Evolutionary conservation across 2,888 invertebrate genomes (phyloP).

Genomic region (Erannis defoliaria): DNA sequence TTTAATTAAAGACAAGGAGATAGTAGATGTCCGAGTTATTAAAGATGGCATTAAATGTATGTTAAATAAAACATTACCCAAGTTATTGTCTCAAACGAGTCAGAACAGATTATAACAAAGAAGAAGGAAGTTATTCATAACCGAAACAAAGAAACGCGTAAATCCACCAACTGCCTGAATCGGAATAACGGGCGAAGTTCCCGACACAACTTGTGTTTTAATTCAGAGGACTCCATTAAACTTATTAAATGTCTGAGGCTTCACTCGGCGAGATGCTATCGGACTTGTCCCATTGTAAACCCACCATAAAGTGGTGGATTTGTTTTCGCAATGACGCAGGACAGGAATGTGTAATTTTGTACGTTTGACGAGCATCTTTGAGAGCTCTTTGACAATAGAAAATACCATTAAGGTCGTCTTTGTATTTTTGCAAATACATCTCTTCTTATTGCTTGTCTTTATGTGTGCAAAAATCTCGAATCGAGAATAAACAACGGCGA

Average conservation of each 20-base stretch:
- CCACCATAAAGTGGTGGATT: not conserved
- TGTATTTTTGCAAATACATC: not conserved
- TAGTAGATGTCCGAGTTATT: not conserved
- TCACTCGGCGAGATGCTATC: slow-evolving; percentile 13
- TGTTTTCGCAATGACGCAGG: not conserved
- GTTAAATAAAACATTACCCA: slow-evolving; percentile 11
- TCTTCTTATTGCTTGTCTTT: not conserved
- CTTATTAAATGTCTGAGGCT: slow-evolving; percentile 25
- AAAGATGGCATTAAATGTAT: not conserved
- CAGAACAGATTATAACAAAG: slow-evolving; percentile 21
- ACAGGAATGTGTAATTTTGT: not conserved
- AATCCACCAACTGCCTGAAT: slow-evolving; percentile 5
- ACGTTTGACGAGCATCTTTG: not conserved
- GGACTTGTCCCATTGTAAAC: slow-evolving; percentile 3
- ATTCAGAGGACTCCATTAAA: slow-evolving; percentile 30
- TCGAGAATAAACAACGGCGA: not conserved
- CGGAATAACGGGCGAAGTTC: slow-evolving; percentile 17
- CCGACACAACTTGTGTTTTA: slow-evolving; percentile 27
- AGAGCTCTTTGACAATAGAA: not conserved
- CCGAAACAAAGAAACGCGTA: slow-evolving; percentile 17
- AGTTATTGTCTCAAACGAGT: slow-evolving; percentile 5
- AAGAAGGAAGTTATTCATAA: slow-evolving; percentile 26
- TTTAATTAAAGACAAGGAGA: too few relatives aligned
- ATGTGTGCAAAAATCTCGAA: not conserved
- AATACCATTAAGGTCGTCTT: not conserved